These are phyloP conservation scores for Ecliptopera silaceata DNA, from an alignment of 2,888 invertebrate genomes.

Conservation along the genomic window DNA sequence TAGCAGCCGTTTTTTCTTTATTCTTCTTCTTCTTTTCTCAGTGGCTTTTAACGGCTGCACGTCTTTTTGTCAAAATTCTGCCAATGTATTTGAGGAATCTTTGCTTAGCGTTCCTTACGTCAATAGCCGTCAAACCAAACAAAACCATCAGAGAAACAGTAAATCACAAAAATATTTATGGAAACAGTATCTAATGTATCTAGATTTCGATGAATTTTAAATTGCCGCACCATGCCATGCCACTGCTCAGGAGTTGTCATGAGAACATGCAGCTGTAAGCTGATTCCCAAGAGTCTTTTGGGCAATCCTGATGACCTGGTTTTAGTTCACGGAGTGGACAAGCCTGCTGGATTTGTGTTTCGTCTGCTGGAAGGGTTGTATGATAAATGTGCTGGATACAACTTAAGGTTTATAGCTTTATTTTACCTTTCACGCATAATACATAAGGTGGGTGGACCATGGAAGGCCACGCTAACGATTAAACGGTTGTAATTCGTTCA, in stretches of 20 bases:
- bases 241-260: conserved; percentile 31
- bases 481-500: no score
- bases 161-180: background rate
- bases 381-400: conserved; percentile 52
- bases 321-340: conserved; percentile 13
- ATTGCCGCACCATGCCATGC: conserved; percentile 27
- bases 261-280: conserved; percentile 37
- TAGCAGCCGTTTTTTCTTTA: no score
- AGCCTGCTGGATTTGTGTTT: conserved; percentile 21
- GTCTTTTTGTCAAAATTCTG: no score
- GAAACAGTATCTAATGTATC: background rate
- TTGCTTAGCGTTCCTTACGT: no score
- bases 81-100: no score
- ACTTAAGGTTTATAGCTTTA: conserved; percentile 58
- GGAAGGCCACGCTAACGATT: no score
- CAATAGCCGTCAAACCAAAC: no score
- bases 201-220: conserved; percentile 1
- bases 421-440: no score
- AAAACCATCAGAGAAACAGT: background rate
- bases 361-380: conserved; percentile 40
- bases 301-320: conserved; percentile 20
- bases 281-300: conserved; percentile 5
- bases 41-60: no score
- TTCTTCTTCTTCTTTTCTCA: no score
- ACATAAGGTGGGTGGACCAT: no score